phyloP scores from a whole-genome alignment of 2,797 vertebrate species.

The Discoglossus pictus region DNA sequence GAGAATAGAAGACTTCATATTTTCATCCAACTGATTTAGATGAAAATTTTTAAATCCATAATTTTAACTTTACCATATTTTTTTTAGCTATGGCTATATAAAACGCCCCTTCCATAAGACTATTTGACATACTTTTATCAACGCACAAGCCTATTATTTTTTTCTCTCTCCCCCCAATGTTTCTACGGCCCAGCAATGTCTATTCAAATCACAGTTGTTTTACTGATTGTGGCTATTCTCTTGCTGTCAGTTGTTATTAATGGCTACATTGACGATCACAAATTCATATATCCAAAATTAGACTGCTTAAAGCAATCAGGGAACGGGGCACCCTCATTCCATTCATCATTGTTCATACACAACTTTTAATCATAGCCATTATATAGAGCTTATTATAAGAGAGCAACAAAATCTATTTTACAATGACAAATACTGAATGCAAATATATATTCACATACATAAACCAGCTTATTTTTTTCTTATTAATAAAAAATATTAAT shows the following conservation, averaged over 20 bases:
- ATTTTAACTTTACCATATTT: too few species aligned
- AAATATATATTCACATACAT: too few species aligned
- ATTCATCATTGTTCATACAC: slow-evolving; percentile 35
- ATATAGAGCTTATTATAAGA: neutral
- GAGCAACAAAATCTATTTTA: neutral
- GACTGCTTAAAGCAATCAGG: slow-evolving; percentile 37
- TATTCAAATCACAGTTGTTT: slow-evolving; percentile 39
- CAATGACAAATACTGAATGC: neutral
- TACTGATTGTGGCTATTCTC: slow-evolving; percentile 48
- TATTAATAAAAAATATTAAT: too few species aligned
- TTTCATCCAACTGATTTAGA: too few species aligned
- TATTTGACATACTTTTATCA: slow-evolving; percentile 35
- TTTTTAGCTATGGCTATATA: slow-evolving; percentile 5
- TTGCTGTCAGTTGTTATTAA: slow-evolving; percentile 49
- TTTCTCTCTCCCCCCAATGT: neutral
- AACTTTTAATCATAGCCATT: neutral
- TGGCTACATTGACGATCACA: slow-evolving; percentile 44
- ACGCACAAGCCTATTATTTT: neutral
- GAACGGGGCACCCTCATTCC: slow-evolving; percentile 24
- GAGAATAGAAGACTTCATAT: too few species aligned
- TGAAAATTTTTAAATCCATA: neutral
- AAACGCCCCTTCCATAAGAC: neutral
- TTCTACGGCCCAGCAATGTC: slow-evolving; percentile 15
- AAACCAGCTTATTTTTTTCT: too few species aligned
- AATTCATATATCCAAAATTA: slow-evolving; percentile 48